Conservation (phyloP, 2,888 invertebrate species). For the Barypeithes pellucidus region DNA sequence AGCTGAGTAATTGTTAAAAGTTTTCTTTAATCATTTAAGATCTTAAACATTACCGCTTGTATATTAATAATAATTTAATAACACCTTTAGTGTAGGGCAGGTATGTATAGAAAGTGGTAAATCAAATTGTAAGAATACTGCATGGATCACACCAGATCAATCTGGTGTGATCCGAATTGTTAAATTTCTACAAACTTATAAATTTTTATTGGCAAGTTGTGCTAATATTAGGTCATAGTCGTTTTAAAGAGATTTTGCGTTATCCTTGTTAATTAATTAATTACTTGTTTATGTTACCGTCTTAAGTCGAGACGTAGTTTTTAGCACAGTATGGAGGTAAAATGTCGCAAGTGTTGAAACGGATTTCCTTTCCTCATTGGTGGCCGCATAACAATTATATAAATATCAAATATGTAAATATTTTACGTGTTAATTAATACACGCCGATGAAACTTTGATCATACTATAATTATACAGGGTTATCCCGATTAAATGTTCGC, state of each 20-base stretch:
- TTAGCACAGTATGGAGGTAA: slow-evolving; percentile 14
- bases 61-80: not conserved
- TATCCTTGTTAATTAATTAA: slow-evolving; percentile 29
- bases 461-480: too few relatives aligned
- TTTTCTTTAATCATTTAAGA: too few relatives aligned
- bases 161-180: slow-evolving; percentile 11
- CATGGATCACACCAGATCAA: slow-evolving; percentile 2
- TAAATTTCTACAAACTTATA: slow-evolving; percentile 22
- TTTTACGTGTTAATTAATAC: too few relatives aligned
- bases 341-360: not conserved
- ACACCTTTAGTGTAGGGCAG: not conserved
- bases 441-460: too few relatives aligned
- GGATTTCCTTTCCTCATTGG: slow-evolving; percentile 13
- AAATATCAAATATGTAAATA: not conserved
- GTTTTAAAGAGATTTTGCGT: slow-evolving; percentile 21
- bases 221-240: slow-evolving; percentile 27
- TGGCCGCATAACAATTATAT: not conserved
- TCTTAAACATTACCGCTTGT: too few relatives aligned
- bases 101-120: not conserved
- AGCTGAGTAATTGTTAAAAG: too few relatives aligned
- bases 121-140: not conserved
- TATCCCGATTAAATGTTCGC: too few relatives aligned
- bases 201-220: slow-evolving; percentile 25
- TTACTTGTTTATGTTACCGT: slow-evolving; percentile 18
- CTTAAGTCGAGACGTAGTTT: slow-evolving; percentile 12